Evolutionary conservation across 35 echinoderm and acorn worm genomes (phyloP), one percentile per base, ranked within the genome.

Genomic region (Ophioderma brevispina): DNA sequence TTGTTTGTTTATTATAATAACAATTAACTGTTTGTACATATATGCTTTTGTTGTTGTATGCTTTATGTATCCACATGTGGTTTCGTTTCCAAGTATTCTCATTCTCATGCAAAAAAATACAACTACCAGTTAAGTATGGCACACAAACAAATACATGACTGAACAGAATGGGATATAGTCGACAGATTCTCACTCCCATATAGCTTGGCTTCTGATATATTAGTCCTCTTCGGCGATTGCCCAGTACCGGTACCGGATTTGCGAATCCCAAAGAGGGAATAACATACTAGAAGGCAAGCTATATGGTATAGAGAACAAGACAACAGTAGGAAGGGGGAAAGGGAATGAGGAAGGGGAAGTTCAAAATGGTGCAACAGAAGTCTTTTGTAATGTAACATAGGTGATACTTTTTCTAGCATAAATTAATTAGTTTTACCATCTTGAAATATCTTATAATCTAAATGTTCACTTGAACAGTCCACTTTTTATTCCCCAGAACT

Each of bases 201-300:
- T 70, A 70, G 59, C 59, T 70, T 70, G 59, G 59, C 59, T 70
- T 2, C 59, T 70, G 59, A 70, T 70, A 70, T 70, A 70, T 70
- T 30, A 70, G 28, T 70, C 59, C 59, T 70, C 59, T 70, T 70
- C 17, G 28, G 59, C 15, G 59, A 70, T 70, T 25, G 59, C 59
- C 59, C 59, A 25, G 59, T 70, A 70, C 59, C 59, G 59, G 59
- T 70, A 70, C 59, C 59, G 23, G 28, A 70, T 25, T 70, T 8
- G 59, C 59, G 1, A 25, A 18, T 25, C 5, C 59, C 15, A 70
- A 70, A 70, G 59, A 70, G 2, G 59, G 59, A 70, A 70, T 70
- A 70, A 70, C 59, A 70, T 70, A 70, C 23, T 70, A 25, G 59
- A 2, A 70, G 59, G 23, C n/a, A 70, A 70, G 59, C 59, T 70